Evolutionary conservation across 2,113 vertebrate genomes (phyloP).

Genomic region (Phoxinus phoxinus): DNA sequence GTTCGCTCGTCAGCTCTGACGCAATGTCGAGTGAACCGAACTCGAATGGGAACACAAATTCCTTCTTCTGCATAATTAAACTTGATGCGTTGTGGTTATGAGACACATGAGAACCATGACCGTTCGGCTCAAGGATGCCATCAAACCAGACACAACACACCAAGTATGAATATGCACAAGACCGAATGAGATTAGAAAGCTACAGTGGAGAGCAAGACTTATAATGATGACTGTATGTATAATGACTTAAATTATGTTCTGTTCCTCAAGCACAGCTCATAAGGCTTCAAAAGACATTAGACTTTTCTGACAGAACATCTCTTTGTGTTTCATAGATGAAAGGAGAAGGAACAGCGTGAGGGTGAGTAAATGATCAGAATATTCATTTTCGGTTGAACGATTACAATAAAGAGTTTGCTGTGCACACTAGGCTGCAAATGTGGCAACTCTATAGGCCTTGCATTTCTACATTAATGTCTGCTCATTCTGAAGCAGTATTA

Average conservation of each 20-base stretch:
- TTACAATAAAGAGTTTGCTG: background rate
- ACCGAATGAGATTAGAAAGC: background rate
- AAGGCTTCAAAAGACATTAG: background rate
- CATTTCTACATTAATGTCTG: background rate
- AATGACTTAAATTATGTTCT: background rate
- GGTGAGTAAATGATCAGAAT: background rate
- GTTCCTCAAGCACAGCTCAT: background rate
- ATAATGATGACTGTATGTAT: background rate
- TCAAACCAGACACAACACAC: background rate
- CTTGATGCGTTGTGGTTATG: background rate
- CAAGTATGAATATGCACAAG: background rate
- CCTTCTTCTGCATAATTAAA: background rate
- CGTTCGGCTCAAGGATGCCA: background rate
- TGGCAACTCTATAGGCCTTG: background rate
- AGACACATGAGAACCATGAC: background rate
- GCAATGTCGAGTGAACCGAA: background rate
- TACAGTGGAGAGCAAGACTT: background rate
- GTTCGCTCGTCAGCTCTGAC: too few relatives aligned
- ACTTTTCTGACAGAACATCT: background rate
- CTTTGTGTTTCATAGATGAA: background rate
- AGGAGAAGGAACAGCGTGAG: background rate
- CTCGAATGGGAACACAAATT: background rate
- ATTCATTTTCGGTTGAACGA: background rate
- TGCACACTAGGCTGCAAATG: background rate
- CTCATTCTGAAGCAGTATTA: constrained; percentile 36